These are phyloP conservation scores for Hemiprocne comata DNA, from an alignment of 2,113 vertebrate genomes.

Conservation along the genomic window DNA sequence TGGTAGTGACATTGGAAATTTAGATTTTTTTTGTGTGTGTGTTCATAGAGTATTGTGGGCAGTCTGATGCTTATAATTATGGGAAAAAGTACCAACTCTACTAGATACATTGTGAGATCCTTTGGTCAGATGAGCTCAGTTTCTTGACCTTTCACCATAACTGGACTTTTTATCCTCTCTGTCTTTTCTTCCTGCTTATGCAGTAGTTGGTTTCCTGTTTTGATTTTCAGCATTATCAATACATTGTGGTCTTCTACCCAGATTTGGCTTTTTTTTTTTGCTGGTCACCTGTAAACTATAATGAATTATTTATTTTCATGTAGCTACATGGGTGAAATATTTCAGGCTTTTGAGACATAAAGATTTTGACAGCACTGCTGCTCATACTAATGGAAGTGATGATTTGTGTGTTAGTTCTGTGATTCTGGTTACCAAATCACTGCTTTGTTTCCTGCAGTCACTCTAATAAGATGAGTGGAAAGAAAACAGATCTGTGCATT, in stretches of 20 bases:
- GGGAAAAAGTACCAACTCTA: neutral
- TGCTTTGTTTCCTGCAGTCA: neutral
- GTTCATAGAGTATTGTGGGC: neutral
- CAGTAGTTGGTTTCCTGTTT: neutral
- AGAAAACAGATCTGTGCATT: neutral
- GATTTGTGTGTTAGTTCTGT: neutral
- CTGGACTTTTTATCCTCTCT: neutral
- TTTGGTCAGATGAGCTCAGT: neutral
- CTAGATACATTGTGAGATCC: neutral
- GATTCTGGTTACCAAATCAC: neutral
- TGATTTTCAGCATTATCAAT: neutral
- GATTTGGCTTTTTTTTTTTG: neutral
- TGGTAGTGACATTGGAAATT: neutral
- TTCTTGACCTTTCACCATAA: neutral
- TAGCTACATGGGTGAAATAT: neutral
- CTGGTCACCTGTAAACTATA: neutral
- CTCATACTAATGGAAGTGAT: neutral
- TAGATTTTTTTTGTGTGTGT: too few relatives aligned
- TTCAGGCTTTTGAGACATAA: neutral
- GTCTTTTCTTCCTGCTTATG: neutral
- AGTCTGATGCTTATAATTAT: neutral
- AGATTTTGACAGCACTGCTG: neutral
- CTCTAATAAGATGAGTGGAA: neutral
- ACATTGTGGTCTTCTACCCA: neutral
- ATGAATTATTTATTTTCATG: neutral